Evolutionary conservation across 2,888 invertebrate species (phyloP).

Genomic region (Agrochola macilenta): DNA sequence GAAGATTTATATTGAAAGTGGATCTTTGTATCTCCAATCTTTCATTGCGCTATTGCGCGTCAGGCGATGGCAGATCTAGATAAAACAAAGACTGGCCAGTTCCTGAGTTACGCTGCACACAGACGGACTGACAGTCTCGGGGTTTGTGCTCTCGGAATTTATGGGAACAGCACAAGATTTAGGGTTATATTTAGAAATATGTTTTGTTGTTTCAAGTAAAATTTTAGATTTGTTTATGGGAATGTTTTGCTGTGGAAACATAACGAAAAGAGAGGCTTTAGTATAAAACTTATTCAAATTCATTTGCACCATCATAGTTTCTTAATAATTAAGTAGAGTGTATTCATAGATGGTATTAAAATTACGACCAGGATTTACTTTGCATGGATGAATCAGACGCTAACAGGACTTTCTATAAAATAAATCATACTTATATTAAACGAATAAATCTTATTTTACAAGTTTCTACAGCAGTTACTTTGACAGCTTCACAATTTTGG

Average conservation of each 20-base stretch:
- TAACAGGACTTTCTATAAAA: not conserved
- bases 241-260: not conserved
- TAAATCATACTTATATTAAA: constrained; percentile 3
- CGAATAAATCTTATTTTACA: not conserved
- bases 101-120: constrained; percentile 73
- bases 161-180: constrained; percentile 52
- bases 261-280: not conserved
- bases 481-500: not conserved
- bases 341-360: not conserved
- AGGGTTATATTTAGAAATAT: constrained; percentile 41
- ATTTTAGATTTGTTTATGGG: constrained; percentile 2
- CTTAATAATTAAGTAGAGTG: not conserved
- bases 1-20: constrained; percentile 71
- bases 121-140: constrained; percentile 70
- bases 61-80: constrained; percentile 70
- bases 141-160: constrained; percentile 57
- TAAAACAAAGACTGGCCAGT: constrained; percentile 66
- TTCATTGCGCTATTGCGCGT: constrained; percentile 69
- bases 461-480: not conserved
- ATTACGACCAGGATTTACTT: not conserved
- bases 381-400: not conserved
- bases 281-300: not conserved
- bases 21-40: constrained; percentile 69
- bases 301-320: not conserved
- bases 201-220: constrained; percentile 32